phyloP scores from a whole-genome alignment of 2,113 vertebrate genomes.

The Syrmaticus mikado region DNA sequence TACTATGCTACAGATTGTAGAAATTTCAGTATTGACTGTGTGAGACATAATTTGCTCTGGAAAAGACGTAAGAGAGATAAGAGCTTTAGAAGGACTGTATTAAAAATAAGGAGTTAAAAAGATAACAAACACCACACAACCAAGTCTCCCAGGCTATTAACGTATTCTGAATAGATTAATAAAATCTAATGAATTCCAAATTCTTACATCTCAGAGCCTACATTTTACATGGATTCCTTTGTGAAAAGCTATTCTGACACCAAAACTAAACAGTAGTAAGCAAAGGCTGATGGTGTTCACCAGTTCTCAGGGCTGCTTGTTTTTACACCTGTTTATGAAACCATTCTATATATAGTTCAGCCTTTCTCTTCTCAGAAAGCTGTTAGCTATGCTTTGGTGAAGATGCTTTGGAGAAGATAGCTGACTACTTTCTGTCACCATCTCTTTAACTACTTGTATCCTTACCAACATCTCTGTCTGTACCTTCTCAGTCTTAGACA shows the following conservation, averaged over 20 bases:
- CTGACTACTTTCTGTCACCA: neutral
- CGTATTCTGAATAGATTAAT: neutral
- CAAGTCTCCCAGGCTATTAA: neutral
- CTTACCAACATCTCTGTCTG: neutral
- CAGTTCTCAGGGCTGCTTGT: constrained; percentile 50
- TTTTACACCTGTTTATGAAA: constrained; percentile 39
- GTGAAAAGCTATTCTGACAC: constrained; percentile 56
- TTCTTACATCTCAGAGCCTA: neutral
- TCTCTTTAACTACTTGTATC: neutral
- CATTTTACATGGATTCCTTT: neutral
- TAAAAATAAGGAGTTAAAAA: constrained; percentile 1
- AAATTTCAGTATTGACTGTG: neutral
- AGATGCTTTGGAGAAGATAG: neutral
- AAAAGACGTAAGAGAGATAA: neutral
- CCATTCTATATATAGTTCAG: neutral
- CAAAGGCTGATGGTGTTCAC: constrained; percentile 39
- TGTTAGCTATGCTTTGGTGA: neutral
- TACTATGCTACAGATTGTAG: neutral
- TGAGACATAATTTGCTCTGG: neutral
- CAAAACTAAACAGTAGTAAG: constrained; percentile 57
- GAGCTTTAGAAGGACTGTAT: neutral
- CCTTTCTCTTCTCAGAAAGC: constrained; percentile 45
- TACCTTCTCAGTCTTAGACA: neutral
- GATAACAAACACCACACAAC: neutral
- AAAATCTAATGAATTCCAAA: neutral